A percentile compares a stretch with the other conserved stretches of the same genome.
Conservation (phyloP, 2,797 vertebrate genomes). For the Enteromius anoplus region DNA sequence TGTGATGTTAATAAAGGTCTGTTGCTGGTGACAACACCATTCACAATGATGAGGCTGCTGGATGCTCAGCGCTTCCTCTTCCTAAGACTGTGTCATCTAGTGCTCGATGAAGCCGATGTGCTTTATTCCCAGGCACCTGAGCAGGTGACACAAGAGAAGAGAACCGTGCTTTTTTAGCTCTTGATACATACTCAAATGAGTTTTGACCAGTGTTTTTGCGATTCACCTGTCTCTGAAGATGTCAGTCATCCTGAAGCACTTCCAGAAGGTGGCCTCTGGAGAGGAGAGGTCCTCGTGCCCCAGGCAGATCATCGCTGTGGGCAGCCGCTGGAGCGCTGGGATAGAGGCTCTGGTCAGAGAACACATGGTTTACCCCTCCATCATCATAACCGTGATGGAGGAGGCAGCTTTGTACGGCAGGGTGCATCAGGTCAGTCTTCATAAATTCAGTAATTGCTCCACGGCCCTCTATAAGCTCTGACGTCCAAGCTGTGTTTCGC, state of each 20-base stretch:
- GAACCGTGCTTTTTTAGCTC: no score
- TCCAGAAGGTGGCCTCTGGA: slow-evolving; percentile 73
- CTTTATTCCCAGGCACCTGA: slow-evolving; percentile 79
- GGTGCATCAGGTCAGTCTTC: slow-evolving; percentile 86
- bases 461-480: not conserved
- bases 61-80: slow-evolving; percentile 78
- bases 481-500: not conserved
- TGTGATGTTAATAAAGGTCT: slow-evolving; percentile 74
- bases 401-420: slow-evolving; percentile 88
- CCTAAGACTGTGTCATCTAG: slow-evolving; percentile 83
- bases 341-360: slow-evolving; percentile 75
- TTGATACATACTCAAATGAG: not conserved
- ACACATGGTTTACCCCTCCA: slow-evolving; percentile 80
- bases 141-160: slow-evolving; percentile 72
- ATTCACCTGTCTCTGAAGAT: slow-evolving; percentile 72
- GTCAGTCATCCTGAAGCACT: slow-evolving; percentile 80
- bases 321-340: slow-evolving; percentile 79
- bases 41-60: slow-evolving; percentile 83
- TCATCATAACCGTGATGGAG: slow-evolving; percentile 81
- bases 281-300: slow-evolving; percentile 70
- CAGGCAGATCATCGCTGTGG: slow-evolving; percentile 83
- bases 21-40: slow-evolving; percentile 86
- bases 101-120: slow-evolving; percentile 84
- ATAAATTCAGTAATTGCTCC: not conserved
- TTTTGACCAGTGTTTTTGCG: not conserved